Percentiles rank a stretch among this genome's conserved stretches.
These are phyloP conservation scores for Anastatus disparis DNA, from an alignment of 1,140 invertebrate species.

Conservation along the genomic window DNA sequence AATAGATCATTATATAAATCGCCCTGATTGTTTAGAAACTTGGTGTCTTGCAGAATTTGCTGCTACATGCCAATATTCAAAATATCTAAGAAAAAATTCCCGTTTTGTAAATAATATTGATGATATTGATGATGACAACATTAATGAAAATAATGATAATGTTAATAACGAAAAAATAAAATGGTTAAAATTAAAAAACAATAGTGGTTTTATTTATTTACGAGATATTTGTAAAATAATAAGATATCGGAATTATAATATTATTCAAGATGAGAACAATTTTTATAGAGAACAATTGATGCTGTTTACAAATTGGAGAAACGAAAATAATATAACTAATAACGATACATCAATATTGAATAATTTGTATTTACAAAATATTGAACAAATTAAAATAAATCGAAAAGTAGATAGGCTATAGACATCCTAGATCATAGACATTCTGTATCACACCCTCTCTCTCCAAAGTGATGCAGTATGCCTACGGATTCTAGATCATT, in stretches of 20 bases:
- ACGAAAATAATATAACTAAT: conserved; percentile 1
- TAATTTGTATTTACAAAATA: background rate
- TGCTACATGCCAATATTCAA: background rate
- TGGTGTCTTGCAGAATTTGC: conserved; percentile 9
- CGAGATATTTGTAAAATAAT: conserved; percentile 1
- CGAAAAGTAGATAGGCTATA: too few species aligned
- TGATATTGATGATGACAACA: background rate
- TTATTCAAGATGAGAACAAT: conserved; percentile 3
- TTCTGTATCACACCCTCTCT: too few species aligned
- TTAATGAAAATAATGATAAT: background rate
- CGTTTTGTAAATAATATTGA: conserved; percentile 4
- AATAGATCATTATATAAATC: conserved; percentile 3
- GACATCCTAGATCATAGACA: too few species aligned
- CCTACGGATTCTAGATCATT: too few species aligned
- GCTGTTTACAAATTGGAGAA: conserved; percentile 21
- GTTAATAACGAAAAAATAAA: background rate
- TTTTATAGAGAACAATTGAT: conserved; percentile 22
- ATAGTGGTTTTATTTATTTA: background rate
- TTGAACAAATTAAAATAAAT: conserved; percentile 15
- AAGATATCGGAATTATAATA: conserved; percentile 21
- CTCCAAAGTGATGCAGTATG: too few species aligned
- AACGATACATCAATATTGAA: background rate
- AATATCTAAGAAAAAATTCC: background rate
- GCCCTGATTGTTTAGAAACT: background rate
- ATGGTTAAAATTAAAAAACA: conserved; percentile 14